A percentile compares a stretch with the other conserved stretches of the same genome.
Evolutionary conservation across 2,888 invertebrate genomes (phyloP).

Genomic region (Carabus problematicus): DNA sequence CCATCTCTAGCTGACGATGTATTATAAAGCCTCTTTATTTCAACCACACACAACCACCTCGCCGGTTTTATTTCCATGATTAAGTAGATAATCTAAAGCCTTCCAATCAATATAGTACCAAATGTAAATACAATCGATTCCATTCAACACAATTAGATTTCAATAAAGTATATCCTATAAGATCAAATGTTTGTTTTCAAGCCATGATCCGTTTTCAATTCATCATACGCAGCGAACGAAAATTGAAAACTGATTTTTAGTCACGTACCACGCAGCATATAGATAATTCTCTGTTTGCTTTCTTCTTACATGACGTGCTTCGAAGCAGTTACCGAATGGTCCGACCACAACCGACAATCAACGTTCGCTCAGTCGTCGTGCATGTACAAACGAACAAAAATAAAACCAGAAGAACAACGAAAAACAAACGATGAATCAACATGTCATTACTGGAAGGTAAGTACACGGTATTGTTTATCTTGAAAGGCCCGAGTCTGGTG

Average conservation of each 20-base stretch:
- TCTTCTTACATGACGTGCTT: conserved; percentile 29
- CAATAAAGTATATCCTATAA: conserved; percentile 25
- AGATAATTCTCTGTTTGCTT: conserved; percentile 28
- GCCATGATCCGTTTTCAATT: conserved; percentile 15
- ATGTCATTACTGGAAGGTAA: conserved; percentile 37
- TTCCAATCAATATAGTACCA: neutral
- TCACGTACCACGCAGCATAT: conserved; percentile 19
- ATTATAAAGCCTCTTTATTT: no score
- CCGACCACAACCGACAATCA: conserved; percentile 33
- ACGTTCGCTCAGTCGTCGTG: conserved; percentile 2
- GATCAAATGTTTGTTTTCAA: conserved; percentile 26
- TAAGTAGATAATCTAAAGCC: no score
- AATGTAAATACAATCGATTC: conserved; percentile 8
- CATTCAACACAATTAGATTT: conserved; percentile 33
- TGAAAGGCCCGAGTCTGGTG: neutral
- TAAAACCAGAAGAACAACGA: conserved; percentile 16
- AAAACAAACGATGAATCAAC: conserved; percentile 39
- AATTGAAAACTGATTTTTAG: conserved; percentile 32
- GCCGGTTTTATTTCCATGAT: no score
- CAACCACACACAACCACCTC: no score
- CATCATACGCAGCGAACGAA: conserved; percentile 19
- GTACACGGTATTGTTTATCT: conserved; percentile 37
- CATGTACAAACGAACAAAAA: conserved; percentile 7
- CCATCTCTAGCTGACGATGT: no score
- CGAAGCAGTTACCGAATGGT: conserved; percentile 29